Percentiles rank a stretch among this genome's conserved stretches.
Evolutionary conservation across 2,888 invertebrate species (phyloP).

Genomic region (Lasioglossum calceatum): DNA sequence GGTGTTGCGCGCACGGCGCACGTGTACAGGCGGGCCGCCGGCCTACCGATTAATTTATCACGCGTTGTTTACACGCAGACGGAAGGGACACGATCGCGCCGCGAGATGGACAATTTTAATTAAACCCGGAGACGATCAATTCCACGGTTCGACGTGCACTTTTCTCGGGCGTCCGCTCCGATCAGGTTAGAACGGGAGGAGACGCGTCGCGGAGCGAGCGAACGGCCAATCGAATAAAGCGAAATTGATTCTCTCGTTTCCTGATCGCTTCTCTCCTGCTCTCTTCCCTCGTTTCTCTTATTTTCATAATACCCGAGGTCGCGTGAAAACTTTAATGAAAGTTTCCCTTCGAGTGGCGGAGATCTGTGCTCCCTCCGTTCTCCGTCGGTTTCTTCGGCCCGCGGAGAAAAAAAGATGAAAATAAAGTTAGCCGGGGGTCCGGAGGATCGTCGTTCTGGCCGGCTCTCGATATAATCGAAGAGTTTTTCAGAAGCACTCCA

Average conservation of each 20-base stretch:
- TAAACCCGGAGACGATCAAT: slow-evolving; percentile 30
- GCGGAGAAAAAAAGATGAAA: slow-evolving; percentile 36
- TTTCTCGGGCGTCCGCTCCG: too few species aligned
- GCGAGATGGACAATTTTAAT: slow-evolving; percentile 34
- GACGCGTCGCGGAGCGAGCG: background rate
- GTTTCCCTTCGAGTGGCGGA: slow-evolving; percentile 11
- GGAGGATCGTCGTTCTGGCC: slow-evolving; percentile 43
- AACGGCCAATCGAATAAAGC: slow-evolving; percentile 22
- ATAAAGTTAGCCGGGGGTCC: slow-evolving; percentile 46
- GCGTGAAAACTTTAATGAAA: slow-evolving; percentile 45
- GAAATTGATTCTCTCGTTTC: slow-evolving; percentile 25
- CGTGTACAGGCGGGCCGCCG: background rate
- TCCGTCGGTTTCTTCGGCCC: background rate
- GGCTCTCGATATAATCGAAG: slow-evolving; percentile 58
- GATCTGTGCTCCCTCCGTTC: background rate
- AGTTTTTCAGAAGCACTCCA: slow-evolving; percentile 55
- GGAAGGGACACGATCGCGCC: slow-evolving; percentile 11
- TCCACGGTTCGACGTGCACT: background rate
- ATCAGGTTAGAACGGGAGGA: background rate
- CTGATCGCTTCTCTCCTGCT: background rate
- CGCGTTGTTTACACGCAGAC: slow-evolving; percentile 20
- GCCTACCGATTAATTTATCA: slow-evolving; percentile 44
- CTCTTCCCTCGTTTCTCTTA: background rate
- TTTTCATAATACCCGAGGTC: slow-evolving; percentile 14
- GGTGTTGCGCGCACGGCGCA: background rate